Evolutionary conservation across 2,888 invertebrate species (phyloP), one percentile per base, ranked within the genome.

Genomic region (Aleiodes alternator): DNA sequence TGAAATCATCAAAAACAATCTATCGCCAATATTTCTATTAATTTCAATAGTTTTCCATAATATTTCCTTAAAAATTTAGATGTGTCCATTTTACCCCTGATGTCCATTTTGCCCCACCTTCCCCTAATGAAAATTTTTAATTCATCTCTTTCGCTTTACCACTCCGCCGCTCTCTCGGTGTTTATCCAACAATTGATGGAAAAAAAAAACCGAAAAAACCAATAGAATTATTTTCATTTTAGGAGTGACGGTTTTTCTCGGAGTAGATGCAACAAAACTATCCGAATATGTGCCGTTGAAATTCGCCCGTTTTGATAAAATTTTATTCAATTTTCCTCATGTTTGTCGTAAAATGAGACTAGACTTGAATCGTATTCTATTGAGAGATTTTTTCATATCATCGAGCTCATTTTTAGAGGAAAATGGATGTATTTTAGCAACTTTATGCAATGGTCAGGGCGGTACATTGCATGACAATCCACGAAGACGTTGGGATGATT

Each of bases 321-420:
- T 93, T 53, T 87, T 93, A 70, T 93, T 93, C 86, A 93, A 93
- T 83, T 93, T 93, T 82, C 93, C 93, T 8, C 92, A 92, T 84
- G 90, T 90, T 55, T 92, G 92, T 48, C 92, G 93, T 7, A 93
- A 93, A 87, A 92, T 92, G 86, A 91, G 92, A 83, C 90, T 92
- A 73, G 90, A 91, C 80, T 90, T 90, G 72, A 92, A 93, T 84
- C 89, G 92, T 75, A 85, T 90, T 43, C 87, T 93, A 29, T 84
- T 93, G 4, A 85, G 83, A 73, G 85, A 89, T 55, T 92, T 92
- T 85, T 92, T 92, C 80, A 72, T 80, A 48, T 90, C 90, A 78
- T 89, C 89, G 56, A 82, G 81, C 43, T 76, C 87, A 66, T 87
- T 90, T 79, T 88, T 92, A 64, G 74, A 80, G 75, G 82, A 84